Evolutionary conservation across 2,888 invertebrate species (phyloP), one percentile per base, ranked within the genome.

Genomic region (Agrochola circellaris): DNA sequence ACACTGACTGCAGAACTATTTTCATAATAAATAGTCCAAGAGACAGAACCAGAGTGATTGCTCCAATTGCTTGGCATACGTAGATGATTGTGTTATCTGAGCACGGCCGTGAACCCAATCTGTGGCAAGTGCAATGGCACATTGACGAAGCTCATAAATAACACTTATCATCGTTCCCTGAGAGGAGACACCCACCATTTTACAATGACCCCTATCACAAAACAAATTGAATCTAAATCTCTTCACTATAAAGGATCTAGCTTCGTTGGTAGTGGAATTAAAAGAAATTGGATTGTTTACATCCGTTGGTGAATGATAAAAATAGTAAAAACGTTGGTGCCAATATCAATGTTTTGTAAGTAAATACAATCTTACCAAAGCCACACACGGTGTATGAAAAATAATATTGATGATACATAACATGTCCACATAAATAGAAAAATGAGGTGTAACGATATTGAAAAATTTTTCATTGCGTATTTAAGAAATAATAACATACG

Each of bases 41-140:
- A 81, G 70, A 75, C 71, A 77, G 69, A 82, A 79, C 73, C 69
- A 71, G 79, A 71, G 80, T 81, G 77, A 82, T 82, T 87, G 81
- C 65, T 77, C 68, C 87, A 90, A 89, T 89, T 91, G 90, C 81
- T 68, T 72, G 74, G 74, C 85, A 88, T 87, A 89, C 83, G 85
- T 82, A 86, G 69, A 87, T 80, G 87, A 82, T 85, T 85, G 85
- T 77, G 81, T 89, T 91, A 92, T 92, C 90, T 87, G 73, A 66
- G 64, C 74, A 78, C 91, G 96, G 92, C 96, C 96, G 86, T 96
- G 96, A 96, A 96, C 96, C 89, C 94, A 94, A 95, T 95, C 91
- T 92, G 90, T 91, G 90, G 85, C 93, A 93, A 96, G 96, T 95
- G 95, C 96, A 96, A 94, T 93, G 94, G 93, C 94, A 95, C 94